These are phyloP conservation scores for Caenorhabditis sulstoni DNA, from an alignment of 2,888 invertebrate species.

Conservation along the genomic window DNA sequence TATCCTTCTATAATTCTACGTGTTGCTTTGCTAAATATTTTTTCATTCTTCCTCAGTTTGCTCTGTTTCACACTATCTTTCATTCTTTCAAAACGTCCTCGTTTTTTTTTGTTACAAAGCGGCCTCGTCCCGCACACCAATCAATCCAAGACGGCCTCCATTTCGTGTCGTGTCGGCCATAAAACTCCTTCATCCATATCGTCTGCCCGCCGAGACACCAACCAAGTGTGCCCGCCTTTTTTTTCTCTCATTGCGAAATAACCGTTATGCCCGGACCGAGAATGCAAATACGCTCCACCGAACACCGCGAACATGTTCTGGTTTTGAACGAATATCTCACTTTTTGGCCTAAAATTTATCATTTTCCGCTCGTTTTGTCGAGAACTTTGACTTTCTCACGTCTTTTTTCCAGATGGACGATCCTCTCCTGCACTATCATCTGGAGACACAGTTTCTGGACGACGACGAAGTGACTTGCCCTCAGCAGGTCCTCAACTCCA, in stretches of 20 bases:
- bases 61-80: too few species aligned
- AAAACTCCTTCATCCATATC: constrained; percentile 12
- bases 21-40: too few species aligned
- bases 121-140: too few species aligned
- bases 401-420: constrained; percentile 15
- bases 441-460: not conserved
- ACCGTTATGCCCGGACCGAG: not conserved
- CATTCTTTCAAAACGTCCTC: too few species aligned
- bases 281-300: constrained; percentile 25
- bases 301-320: not conserved
- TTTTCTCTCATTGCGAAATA: not conserved
- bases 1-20: too few species aligned
- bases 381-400: not conserved
- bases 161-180: not conserved
- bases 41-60: too few species aligned
- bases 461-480: not conserved
- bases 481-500: constrained; percentile 14
- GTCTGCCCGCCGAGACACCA: not conserved
- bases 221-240: not conserved
- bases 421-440: not conserved
- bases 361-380: not conserved
- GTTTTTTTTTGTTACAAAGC: too few species aligned
- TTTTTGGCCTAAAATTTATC: too few species aligned
- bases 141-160: too few species aligned
- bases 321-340: not conserved